Conservation (phyloP, 1,140 invertebrate species). For the Melitaea cinxia region DNA sequence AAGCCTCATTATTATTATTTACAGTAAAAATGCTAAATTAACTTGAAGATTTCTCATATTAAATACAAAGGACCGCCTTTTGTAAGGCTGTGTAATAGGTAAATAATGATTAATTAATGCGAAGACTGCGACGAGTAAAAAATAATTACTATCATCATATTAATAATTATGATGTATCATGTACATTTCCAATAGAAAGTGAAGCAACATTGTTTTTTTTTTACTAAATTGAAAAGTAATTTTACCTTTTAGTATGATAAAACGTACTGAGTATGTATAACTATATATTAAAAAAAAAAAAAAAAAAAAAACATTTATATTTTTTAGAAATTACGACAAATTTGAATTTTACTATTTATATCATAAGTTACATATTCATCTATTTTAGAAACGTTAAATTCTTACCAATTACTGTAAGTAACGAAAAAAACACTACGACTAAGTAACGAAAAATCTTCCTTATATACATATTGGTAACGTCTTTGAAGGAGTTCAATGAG, state of each 20-base stretch:
- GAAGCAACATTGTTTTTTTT: not conserved
- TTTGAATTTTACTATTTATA: not conserved
- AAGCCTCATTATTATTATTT: too few relatives aligned
- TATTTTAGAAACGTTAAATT: constrained; percentile 17
- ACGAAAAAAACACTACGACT: constrained; percentile 47
- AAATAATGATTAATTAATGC: constrained; percentile 3
- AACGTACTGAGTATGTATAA: too few relatives aligned
- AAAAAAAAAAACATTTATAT: not conserved
- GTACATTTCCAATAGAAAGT: constrained; percentile 4
- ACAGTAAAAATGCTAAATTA: too few relatives aligned
- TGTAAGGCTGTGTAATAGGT: not conserved
- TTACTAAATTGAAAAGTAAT: not conserved
- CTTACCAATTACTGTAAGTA: constrained; percentile 58
- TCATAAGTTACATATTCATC: not conserved
- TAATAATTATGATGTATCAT: constrained; percentile 6
- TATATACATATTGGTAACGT: constrained; percentile 52
- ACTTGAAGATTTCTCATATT: too few relatives aligned
- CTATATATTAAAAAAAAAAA: too few relatives aligned
- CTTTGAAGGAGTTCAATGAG: constrained; percentile 31
- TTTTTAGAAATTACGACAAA: too few relatives aligned
- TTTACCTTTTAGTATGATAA: not conserved
- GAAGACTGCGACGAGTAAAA: not conserved
- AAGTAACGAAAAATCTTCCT: constrained; percentile 46
- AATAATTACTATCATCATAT: not conserved
- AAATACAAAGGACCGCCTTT: too few relatives aligned